phyloP scores from a whole-genome alignment of 2,888 invertebrate genomes.

The Gryllus longicercus region DNA sequence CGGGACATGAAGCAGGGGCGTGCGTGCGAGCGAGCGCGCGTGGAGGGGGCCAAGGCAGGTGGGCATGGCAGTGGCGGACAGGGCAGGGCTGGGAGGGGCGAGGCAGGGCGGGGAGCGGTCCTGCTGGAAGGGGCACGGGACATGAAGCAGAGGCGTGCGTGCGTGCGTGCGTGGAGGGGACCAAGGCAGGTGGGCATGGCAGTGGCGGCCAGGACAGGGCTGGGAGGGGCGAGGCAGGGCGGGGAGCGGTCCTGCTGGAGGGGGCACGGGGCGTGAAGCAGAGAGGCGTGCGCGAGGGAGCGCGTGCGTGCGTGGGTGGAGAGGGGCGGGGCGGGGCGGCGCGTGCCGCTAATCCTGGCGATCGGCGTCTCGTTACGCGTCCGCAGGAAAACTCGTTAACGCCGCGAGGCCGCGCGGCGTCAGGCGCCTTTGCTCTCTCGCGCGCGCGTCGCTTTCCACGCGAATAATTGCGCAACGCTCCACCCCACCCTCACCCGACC shows the following conservation, averaged over 20 bases:
- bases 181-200: neutral
- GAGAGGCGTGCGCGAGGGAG: neutral
- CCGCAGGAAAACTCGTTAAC: neutral
- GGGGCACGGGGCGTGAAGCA: neutral
- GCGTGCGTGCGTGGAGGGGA: neutral
- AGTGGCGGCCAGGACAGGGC: neutral
- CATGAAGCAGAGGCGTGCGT: neutral
- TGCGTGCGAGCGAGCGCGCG: neutral
- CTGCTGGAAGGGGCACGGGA: neutral
- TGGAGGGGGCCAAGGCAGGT: neutral
- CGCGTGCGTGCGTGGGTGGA: neutral
- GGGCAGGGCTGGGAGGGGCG: neutral
- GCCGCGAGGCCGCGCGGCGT: too few relatives aligned
- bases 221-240: neutral
- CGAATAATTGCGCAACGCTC: too few relatives aligned
- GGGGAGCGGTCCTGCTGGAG: neutral
- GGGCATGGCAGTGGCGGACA: neutral
- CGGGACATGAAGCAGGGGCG: neutral
- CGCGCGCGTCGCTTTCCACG: too few relatives aligned
- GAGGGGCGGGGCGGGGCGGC: neutral
- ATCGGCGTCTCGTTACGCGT: conserved; percentile 7
- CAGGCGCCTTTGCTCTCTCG: too few relatives aligned
- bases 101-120: neutral
- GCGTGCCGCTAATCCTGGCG: neutral
- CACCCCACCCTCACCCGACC: too few relatives aligned